phyloP scores from a whole-genome alignment of 2,888 invertebrate species.

The Ophion ellenae region DNA sequence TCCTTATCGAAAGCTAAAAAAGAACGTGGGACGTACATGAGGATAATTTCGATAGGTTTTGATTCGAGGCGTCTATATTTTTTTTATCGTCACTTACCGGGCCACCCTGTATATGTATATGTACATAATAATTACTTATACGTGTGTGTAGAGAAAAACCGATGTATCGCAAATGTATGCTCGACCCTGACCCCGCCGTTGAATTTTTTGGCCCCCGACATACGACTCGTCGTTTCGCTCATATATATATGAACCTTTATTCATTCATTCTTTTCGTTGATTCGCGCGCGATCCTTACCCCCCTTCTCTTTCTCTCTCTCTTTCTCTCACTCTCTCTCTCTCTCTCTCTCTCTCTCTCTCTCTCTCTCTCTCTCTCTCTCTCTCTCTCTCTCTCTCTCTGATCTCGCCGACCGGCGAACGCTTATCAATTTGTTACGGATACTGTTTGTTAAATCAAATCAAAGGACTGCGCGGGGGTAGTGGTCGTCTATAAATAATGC shows the following conservation, averaged over 20 bases:
- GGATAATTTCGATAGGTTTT: no score
- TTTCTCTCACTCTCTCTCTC: constrained; percentile 49
- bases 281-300: constrained; percentile 8
- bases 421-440: constrained; percentile 84
- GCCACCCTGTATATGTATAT: not conserved
- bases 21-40: no score
- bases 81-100: no score
- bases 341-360: constrained; percentile 67
- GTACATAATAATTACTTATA: not conserved
- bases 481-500: constrained; percentile 79
- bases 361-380: not conserved
- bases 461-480: constrained; percentile 70
- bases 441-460: constrained; percentile 82
- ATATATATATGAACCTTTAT: constrained; percentile 22
- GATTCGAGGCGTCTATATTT: no score
- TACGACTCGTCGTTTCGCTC: constrained; percentile 61
- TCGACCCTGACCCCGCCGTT: constrained; percentile 79
- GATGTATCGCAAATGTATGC: constrained; percentile 65
- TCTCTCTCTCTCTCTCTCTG: constrained; percentile 71
- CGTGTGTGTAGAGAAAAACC: constrained; percentile 12
- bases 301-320: constrained; percentile 65
- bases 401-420: constrained; percentile 80
- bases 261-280: constrained; percentile 36
- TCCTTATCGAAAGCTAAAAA: no score
- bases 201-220: constrained; percentile 65